Evolutionary conservation across 1,140 invertebrate species (phyloP).

Genomic region (Drosophila neocordata): DNA sequence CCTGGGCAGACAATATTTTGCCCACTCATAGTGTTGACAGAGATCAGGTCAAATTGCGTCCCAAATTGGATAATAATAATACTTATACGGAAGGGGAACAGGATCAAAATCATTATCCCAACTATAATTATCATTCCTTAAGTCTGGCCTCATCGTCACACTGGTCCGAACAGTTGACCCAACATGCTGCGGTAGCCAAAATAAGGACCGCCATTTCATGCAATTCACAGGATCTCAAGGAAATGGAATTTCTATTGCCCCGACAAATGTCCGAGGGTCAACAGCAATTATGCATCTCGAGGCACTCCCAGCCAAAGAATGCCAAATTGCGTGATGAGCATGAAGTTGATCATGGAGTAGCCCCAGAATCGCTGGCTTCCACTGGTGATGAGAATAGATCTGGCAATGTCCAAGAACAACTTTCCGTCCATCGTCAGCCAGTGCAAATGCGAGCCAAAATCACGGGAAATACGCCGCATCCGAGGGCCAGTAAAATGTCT

Average conservation of each 20-base stretch:
- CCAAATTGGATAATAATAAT: conserved; percentile 36
- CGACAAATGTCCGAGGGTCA: conserved; percentile 37
- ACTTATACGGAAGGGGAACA: conserved; percentile 22
- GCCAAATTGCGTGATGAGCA: conserved; percentile 61
- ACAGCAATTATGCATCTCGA: conserved; percentile 60
- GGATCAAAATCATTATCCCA: conserved; percentile 54
- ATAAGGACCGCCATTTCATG: conserved; percentile 74
- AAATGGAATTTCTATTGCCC: conserved; percentile 83
- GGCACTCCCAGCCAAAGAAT: conserved; percentile 69
- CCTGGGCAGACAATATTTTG: conserved; percentile 58
- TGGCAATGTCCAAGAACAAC: conserved; percentile 46
- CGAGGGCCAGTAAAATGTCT: conserved; percentile 83
- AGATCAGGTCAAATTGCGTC: conserved; percentile 52
- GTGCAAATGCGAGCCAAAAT: conserved; percentile 59
- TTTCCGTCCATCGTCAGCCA: conserved; percentile 65
- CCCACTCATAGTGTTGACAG: conserved; percentile 35
- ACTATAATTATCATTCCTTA: conserved; percentile 52
- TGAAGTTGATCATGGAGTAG: conserved; percentile 28
- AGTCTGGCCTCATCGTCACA: conserved; percentile 53
- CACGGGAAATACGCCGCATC: conserved; percentile 83
- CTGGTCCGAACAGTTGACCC: conserved; percentile 74
- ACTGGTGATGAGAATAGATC: conserved; percentile 56
- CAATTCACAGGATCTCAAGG: conserved; percentile 63
- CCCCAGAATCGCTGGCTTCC: conserved; percentile 21
- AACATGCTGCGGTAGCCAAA: conserved; percentile 74